Evolutionary conservation across 2,888 invertebrate species (phyloP).

Genomic region (Odontocerum albicorne): DNA sequence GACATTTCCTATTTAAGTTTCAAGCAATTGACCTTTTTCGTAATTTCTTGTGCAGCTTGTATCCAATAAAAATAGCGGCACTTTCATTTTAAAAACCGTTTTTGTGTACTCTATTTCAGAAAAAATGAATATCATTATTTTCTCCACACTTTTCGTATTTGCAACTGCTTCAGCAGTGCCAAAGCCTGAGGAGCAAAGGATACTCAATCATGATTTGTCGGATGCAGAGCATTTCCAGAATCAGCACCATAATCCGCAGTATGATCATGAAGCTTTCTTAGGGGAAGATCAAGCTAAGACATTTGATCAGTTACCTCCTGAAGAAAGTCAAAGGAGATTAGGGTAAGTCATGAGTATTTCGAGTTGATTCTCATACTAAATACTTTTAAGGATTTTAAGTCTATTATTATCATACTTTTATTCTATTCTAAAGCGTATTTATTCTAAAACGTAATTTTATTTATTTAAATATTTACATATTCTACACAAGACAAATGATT

Average conservation of each 20-base stretch:
- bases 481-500: too few relatives aligned
- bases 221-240: slow-evolving; percentile 79
- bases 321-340: slow-evolving; percentile 89
- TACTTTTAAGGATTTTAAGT: too few relatives aligned
- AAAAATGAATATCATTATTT: slow-evolving; percentile 25
- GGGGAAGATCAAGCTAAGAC: slow-evolving; percentile 92
- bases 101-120: not conserved
- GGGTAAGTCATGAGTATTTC: too few relatives aligned
- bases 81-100: too few relatives aligned
- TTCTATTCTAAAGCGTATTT: too few relatives aligned
- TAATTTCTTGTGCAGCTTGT: too few relatives aligned
- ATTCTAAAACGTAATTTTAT: too few relatives aligned
- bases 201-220: slow-evolving; percentile 71
- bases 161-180: slow-evolving; percentile 61
- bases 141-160: slow-evolving; percentile 36
- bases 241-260: slow-evolving; percentile 84
- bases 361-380: too few relatives aligned
- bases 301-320: slow-evolving; percentile 91
- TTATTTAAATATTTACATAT: too few relatives aligned
- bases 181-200: slow-evolving; percentile 67
- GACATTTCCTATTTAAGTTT: not conserved
- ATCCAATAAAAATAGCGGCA: too few relatives aligned
- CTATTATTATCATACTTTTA: too few relatives aligned
- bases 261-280: slow-evolving; percentile 96
- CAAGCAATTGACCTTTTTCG: too few relatives aligned